Percentiles rank a stretch among this genome's conserved stretches.
Evolutionary conservation across 2,888 invertebrate genomes (phyloP).

Genomic region (Spilarctia lutea): DNA sequence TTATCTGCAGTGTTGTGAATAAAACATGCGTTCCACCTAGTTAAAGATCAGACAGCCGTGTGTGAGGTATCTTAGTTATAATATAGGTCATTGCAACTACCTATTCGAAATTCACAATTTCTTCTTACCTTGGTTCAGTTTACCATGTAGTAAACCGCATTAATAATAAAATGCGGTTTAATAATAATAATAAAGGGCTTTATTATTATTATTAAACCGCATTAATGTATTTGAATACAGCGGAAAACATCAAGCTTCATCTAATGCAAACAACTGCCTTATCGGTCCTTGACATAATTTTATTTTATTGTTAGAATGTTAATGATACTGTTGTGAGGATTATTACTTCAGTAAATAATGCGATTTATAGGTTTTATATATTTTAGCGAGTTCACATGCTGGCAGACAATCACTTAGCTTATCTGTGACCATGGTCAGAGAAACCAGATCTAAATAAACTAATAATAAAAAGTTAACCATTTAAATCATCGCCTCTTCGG

Average conservation of each 20-base stretch:
- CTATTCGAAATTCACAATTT: not conserved
- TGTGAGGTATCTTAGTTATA: not conserved
- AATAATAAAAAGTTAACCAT: no score
- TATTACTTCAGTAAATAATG: not conserved
- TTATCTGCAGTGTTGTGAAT: not conserved
- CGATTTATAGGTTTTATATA: not conserved
- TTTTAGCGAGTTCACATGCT: not conserved
- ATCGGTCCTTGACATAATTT: conserved; percentile 1
- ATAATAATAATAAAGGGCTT: no score
- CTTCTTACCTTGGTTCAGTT: not conserved
- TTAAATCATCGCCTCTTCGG: no score
- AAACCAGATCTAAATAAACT: not conserved
- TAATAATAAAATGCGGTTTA: no score
- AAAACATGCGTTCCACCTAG: not conserved
- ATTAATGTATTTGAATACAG: not conserved
- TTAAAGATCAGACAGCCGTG: not conserved
- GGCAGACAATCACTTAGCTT: not conserved
- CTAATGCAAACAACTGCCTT: not conserved
- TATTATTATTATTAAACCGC: no score
- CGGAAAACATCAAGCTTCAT: not conserved
- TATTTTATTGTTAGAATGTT: not conserved
- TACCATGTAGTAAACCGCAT: not conserved
- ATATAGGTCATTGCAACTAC: conserved; percentile 2
- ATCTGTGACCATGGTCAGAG: not conserved
- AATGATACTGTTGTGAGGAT: not conserved